Evolutionary conservation across 53 echinoderm and acorn worm species (phyloP), one percentile per base, ranked within the genome.

Genomic region (Stichopus horrens): DNA sequence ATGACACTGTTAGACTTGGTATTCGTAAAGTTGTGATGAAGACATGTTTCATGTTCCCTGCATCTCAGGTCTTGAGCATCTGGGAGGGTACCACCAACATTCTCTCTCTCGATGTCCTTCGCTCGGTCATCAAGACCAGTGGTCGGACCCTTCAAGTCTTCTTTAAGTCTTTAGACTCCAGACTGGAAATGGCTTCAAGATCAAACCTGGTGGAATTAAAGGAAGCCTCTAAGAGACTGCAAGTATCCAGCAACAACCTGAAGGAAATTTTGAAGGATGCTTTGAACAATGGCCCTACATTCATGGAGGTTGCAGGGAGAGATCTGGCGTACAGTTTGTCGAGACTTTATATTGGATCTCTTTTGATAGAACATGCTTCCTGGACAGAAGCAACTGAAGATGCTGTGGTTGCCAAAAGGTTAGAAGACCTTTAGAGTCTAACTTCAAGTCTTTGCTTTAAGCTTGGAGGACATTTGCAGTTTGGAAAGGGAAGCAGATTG

Each of bases 11-110:
- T 37, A 37, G 0, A 37, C 37, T 37, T 37, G 37, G 37, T 37
- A 37, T 37, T 37, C 37, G 37, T 37, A 37, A 37, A 67, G 13
- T 14, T 67, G 68, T 67, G 68, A 67, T 67, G 68, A 67, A 14
- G 68, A 4, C 68, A 11, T 67, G n/a, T 14, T n/a, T 67, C 68
- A 4, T n/a, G 11, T 67, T 11, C n/a, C n/a, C 68, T 67, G 68
- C 21, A 79, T 76, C 21, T 5, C 86, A 96, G 96, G 96, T 96
- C 8, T 54, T 95, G 58, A 94, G 94, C 51, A 96, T 96, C 74
- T 96, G 96, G 97, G 97, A 97, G 67, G 97, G 97, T 21, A 97
- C 97, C 13, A 97, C 97, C 20, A 97, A 97, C 83, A 91, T 97
- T 58, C 90, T 97, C 4, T 95, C 95, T 7, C 83, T 97, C 11